These are phyloP conservation scores for Eidolon dupreanum DNA, from an alignment of 2,797 vertebrate species.

Conservation along the genomic window DNA sequence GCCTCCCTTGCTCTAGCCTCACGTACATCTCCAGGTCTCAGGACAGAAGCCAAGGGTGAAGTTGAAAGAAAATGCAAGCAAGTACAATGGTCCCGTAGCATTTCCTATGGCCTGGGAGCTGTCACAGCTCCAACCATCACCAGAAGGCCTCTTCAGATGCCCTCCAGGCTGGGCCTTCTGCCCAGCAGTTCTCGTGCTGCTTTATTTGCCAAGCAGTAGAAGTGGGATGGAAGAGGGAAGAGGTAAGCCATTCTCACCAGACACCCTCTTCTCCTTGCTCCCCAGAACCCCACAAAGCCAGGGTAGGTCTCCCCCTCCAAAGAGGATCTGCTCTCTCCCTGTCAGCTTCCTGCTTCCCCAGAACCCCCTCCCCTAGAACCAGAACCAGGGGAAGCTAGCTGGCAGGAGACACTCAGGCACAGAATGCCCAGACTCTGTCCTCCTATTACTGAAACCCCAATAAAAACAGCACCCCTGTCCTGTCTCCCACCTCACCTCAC, in stretches of 20 bases:
- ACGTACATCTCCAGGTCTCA: neutral
- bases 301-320: neutral
- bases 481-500: rapidly evolving
- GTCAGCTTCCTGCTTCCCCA: neutral
- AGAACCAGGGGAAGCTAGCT: neutral
- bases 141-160: neutral
- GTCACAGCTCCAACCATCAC: rapidly evolving
- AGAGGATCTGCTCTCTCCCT: neutral
- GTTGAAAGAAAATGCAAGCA: neutral
- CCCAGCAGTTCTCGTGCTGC: too few relatives aligned
- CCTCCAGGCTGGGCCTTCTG: neutral
- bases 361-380: neutral
- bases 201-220: neutral
- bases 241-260: neutral
- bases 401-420: neutral
- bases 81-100: neutral
- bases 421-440: neutral
- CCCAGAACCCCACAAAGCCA: neutral
- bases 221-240: neutral
- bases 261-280: neutral
- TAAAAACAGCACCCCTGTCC: neutral
- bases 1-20: neutral
- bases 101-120: neutral
- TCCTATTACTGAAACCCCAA: neutral
- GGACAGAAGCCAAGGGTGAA: neutral